Evolutionary conservation across 1,140 invertebrate species (phyloP), one percentile per base, ranked within the genome.

Genomic region (Bombus picipes): DNA sequence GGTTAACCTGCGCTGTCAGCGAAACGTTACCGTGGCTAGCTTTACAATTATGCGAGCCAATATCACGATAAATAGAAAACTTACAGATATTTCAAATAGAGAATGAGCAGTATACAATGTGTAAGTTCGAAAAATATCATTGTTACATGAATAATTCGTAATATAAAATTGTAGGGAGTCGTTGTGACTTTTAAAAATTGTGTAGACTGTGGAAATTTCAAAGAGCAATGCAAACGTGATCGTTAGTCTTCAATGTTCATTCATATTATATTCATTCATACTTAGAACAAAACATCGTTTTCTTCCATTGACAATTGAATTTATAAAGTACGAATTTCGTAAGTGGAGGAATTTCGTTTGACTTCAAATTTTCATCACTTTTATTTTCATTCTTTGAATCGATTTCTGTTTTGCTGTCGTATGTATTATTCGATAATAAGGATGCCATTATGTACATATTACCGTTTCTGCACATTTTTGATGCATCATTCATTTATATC

Each of bases 1-100:
- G 79, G 65, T 82, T 62, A n/a, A 66, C 73, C 57, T 66, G 72
- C 68, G 75, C 72, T 88, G 89, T 88, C 90, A 82, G 81, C 83
- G 39, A 82, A 82, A 83, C 73, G 70, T 65, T n/a, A 62, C 62
- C 59, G 74, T 85, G 78, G 87, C 68, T 91, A 86, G 88, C 59
- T 85, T 91, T 76, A 84, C 86, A 91, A 90, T 90, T 89, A 88
- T 80, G 84, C 87, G 86, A 88, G 85, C 59, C 65, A 66, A 78
- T 76, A 78, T 74, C 43, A 77, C 59, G 47, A 83, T 62, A 71
- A 77, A 59, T 71, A 53, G 79, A 57, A 83, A 78, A 85, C 87
- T 81, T 53, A 78, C 74, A 88, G 53, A 89, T 62, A 53, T 78
- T 12, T 37, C 6, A 6, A 10, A 25, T 37, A 37, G 13, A 28